A percentile compares a stretch with the other conserved stretches of the same genome.
phyloP scores from a whole-genome alignment of 2,888 invertebrate genomes.

The Orthosia cruda region DNA sequence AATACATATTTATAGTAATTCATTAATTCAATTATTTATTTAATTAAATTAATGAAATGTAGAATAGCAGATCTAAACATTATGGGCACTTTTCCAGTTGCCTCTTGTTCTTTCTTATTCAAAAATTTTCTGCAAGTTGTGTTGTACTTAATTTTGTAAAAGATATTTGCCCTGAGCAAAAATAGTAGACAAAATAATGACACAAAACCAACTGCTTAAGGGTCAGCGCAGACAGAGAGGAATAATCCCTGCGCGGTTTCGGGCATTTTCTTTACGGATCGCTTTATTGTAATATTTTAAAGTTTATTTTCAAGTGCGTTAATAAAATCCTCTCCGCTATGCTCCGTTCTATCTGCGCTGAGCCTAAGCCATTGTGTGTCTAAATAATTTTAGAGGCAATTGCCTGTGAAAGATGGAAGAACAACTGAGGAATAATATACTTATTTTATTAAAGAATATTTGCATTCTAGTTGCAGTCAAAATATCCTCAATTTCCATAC shows the following conservation, averaged over 20 bases:
- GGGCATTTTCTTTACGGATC: no score
- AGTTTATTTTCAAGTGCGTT: no score
- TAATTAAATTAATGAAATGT: not conserved
- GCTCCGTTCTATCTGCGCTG: no score
- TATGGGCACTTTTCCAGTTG: not conserved
- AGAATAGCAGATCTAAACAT: not conserved
- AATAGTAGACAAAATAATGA: not conserved
- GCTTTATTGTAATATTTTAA: no score
- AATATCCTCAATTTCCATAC: not conserved
- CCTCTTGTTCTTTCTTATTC: not conserved
- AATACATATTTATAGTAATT: constrained; percentile 34
- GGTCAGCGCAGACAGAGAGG: no score
- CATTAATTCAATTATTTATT: not conserved
- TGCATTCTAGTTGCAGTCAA: not conserved
- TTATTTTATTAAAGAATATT: not conserved
- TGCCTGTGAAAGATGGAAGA: not conserved
- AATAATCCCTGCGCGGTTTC: no score
- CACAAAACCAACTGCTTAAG: not conserved
- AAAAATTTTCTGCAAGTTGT: no score
- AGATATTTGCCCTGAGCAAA: not conserved
- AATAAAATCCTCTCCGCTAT: no score
- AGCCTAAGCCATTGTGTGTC: not conserved
- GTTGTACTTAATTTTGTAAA: no score
- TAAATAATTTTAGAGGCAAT: not conserved
- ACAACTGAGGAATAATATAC: not conserved